Base-by-base conservation (phyloP, 2,888 invertebrate species). In the Eledona agricola region DNA sequence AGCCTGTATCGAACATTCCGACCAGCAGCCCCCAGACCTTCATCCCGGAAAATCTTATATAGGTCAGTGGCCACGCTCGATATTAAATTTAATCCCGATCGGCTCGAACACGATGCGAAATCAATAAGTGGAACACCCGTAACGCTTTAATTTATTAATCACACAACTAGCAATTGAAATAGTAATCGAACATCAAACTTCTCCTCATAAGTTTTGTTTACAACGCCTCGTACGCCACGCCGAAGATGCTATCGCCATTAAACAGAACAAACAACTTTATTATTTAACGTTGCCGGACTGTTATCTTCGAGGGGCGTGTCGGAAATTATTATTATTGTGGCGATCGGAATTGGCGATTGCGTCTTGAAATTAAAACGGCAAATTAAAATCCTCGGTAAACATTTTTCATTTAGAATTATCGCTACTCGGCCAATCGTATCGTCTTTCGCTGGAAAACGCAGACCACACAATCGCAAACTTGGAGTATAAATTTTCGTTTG, bases 1-100 rank as follows among this genome's bases (percentile, higher is more conserved):
- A 58, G 58, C 55, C 46, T 60, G 55, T 57, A 59, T 60, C 45
- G 52, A 52, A 53, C 32, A 10, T 28, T 37, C 28, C 19, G n/a
- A 47, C 11, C 31, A 22, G 29, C 9, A 15, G 40, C 2, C 10
- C 16, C 16, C 13, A n/a, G 35, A 25, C 32, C 17, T 46, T 26
- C 26, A 45, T 31, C 28, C 31, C 31, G 26, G 25, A 31, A 38
- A 38, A 38, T 45, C 31, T 26, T 38, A 52, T 52, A 52, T 52
- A 52, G 52, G 52, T 52, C 46, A 46, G 46, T 52, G 31, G 43
- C 22, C 12, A 15, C 3, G 16, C 35, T 51, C 43, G 31, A 37
- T 34, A 42, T 31, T 50, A 50, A 40, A 50, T 42, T 50, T 23
- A 50, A 42, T 38, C 31, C 31, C 7, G 20, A 25, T 26, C 20